Evolutionary conservation across 2,113 vertebrate genomes (phyloP).

Genomic region (Galeopterus variegatus): DNA sequence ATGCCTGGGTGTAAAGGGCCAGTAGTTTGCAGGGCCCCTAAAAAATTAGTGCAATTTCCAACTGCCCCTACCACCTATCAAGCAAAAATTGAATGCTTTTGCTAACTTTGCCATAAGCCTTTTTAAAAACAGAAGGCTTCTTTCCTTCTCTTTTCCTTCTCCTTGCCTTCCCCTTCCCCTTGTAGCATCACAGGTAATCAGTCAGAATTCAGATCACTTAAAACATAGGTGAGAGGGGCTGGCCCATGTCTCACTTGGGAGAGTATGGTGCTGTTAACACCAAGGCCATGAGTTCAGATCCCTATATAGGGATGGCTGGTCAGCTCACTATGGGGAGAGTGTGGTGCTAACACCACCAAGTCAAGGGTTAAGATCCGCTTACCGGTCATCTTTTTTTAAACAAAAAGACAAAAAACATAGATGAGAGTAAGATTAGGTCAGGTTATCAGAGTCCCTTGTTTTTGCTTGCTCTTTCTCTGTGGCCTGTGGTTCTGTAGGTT

Average conservation of each 20-base stretch:
- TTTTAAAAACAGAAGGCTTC: neutral
- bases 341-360: too few species aligned
- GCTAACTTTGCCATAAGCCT: slow-evolving; percentile 23
- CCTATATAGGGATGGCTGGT: too few species aligned
- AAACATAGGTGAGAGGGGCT: neutral
- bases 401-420: too few species aligned
- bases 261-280: too few species aligned
- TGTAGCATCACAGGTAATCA: neutral
- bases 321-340: too few species aligned
- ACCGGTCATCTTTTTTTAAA: too few species aligned
- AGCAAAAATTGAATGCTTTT: neutral
- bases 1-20: neutral
- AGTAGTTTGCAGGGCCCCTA: neutral
- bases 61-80: neutral
- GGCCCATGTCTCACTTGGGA: too few species aligned
- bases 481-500: neutral
- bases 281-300: too few species aligned
- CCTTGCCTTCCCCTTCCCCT: neutral
- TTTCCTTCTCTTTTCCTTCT: neutral
- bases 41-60: neutral
- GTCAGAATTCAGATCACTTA: neutral
- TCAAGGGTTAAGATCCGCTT: too few species aligned
- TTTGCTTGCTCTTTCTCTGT: slow-evolving; percentile 13
- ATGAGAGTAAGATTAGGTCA: neutral
- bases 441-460: neutral